Conservation (phyloP, 2,113 vertebrate genomes). For the Callaeas wilsoni region DNA sequence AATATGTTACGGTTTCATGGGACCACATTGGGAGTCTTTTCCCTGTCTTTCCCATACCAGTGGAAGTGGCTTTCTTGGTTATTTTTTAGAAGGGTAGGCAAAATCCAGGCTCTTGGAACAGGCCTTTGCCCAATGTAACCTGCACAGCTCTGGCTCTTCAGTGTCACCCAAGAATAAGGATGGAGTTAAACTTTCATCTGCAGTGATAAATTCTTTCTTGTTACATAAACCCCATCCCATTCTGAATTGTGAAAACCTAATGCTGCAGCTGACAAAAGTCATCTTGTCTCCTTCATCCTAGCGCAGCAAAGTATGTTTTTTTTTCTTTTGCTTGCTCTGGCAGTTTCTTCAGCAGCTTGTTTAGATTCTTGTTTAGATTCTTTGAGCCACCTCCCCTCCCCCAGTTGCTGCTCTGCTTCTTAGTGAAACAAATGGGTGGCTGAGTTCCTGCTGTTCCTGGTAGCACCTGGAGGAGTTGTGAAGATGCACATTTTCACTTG, state of each 20-base stretch:
- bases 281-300: neutral
- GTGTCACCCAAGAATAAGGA: neutral
- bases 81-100: neutral
- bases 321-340: neutral
- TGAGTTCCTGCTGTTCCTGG: neutral
- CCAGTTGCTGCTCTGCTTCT: neutral
- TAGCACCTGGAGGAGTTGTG: neutral
- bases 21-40: neutral
- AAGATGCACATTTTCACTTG: neutral
- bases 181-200: neutral
- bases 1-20: neutral
- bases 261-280: neutral
- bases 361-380: neutral
- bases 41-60: neutral
- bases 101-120: neutral
- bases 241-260: neutral
- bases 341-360: neutral
- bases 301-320: neutral
- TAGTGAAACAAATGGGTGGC: neutral
- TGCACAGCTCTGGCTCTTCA: neutral
- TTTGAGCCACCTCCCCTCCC: neutral
- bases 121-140: neutral
- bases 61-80: neutral
- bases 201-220: neutral
- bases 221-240: neutral